Percentiles rank a stretch among this genome's conserved stretches.
Evolutionary conservation across 2,797 vertebrate genomes (phyloP).

Genomic region (Clarias platycephalus): DNA sequence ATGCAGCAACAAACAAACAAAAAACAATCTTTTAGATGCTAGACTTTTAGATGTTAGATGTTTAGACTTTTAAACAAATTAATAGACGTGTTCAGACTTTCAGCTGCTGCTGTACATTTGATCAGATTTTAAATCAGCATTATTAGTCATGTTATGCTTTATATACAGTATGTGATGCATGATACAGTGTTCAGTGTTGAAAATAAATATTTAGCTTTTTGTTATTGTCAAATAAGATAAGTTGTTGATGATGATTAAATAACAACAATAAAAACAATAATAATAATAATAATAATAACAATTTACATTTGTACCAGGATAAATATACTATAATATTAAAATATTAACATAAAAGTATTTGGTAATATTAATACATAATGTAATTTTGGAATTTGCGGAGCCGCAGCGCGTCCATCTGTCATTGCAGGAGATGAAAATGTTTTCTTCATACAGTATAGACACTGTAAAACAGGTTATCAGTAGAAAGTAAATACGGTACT

Average conservation of each 20-base stretch:
- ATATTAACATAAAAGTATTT: too few species aligned
- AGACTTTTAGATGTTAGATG: too few species aligned
- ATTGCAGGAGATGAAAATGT: not conserved
- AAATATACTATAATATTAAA: not conserved
- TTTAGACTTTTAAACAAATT: too few species aligned
- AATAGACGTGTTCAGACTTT: not conserved
- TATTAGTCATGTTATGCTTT: not conserved
- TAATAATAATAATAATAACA: not conserved
- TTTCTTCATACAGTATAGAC: not conserved
- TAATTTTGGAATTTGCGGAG: not conserved
- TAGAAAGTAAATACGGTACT: not conserved
- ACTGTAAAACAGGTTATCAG: not conserved
- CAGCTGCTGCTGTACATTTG: too few species aligned
- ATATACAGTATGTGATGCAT: not conserved
- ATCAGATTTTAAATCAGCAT: not conserved
- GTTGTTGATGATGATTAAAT: not conserved
- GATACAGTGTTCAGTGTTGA: not conserved
- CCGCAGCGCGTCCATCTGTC: not conserved
- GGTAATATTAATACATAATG: too few species aligned
- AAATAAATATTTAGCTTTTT: not conserved
- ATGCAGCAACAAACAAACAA: not conserved
- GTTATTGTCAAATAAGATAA: not conserved
- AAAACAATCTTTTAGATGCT: too few species aligned
- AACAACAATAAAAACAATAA: not conserved
- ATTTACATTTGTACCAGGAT: not conserved